Percentiles rank a stretch among this genome's conserved stretches.
These are phyloP conservation scores for Otocyon megalotis DNA, from an alignment of 2,113 vertebrate species.

Conservation along the genomic window DNA sequence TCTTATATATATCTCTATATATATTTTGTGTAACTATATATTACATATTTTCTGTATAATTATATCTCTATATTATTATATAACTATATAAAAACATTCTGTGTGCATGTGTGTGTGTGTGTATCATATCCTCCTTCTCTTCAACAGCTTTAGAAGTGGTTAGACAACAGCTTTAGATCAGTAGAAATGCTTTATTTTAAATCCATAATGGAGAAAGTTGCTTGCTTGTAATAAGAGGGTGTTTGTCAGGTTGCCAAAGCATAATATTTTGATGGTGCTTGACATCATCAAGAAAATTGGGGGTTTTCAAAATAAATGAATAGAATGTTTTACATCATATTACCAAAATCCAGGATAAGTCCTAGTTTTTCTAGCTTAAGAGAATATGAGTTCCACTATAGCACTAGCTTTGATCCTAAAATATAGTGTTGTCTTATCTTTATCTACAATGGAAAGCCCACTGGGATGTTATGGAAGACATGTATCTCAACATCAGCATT, in stretches of 20 bases:
- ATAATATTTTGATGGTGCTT: neutral
- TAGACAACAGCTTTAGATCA: neutral
- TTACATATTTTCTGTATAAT: neutral
- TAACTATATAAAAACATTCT: neutral
- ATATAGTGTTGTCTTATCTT: neutral
- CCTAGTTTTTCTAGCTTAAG: neutral
- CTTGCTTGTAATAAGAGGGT: neutral
- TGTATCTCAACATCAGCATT: neutral
- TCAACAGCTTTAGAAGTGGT: conserved; percentile 1
- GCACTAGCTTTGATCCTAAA: neutral
- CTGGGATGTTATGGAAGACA: neutral
- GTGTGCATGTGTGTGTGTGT: neutral
- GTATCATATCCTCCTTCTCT: neutral
- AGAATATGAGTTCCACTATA: neutral
- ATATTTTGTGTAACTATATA: neutral
- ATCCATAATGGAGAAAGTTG: neutral
- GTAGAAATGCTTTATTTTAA: neutral
- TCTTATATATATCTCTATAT: neutral
- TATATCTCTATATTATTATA: neutral
- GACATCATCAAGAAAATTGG: neutral
- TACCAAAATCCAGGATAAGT: neutral
- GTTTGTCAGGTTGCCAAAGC: neutral
- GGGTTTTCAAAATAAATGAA: neutral
- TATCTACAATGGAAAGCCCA: neutral
- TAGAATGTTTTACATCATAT: neutral